phyloP scores from a whole-genome alignment of 1,140 invertebrate species.

The Chelonus insularis region DNA sequence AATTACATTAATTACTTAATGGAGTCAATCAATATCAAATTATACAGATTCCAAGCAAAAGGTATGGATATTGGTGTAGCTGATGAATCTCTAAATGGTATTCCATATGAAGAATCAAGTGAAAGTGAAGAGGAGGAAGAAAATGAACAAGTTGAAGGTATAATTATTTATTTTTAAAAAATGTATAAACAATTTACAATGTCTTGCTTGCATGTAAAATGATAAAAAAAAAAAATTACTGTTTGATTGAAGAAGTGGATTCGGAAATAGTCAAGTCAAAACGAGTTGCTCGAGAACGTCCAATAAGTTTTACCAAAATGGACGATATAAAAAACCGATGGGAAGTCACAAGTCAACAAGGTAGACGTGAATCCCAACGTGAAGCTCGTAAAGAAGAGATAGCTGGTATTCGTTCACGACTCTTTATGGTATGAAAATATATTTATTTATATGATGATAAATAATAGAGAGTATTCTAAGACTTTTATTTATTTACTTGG shows the following conservation, averaged over 20 bases:
- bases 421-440: conserved; percentile 71
- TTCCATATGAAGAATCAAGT: conserved; percentile 67
- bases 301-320: conserved; percentile 82
- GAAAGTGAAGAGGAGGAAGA: conserved; percentile 66
- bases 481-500: neutral
- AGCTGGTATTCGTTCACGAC: conserved; percentile 77
- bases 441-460: no score
- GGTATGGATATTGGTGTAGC: conserved; percentile 78
- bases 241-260: conserved; percentile 52
- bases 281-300: conserved; percentile 66
- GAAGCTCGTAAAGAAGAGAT: conserved; percentile 88
- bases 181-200: neutral
- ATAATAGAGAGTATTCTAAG: neutral
- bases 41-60: conserved; percentile 73
- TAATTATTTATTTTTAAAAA: conserved; percentile 22
- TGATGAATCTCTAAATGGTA: conserved; percentile 74
- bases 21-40: neutral
- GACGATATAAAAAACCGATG: conserved; percentile 79
- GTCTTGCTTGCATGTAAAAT: neutral
- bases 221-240: no score
- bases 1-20: conserved; percentile 2
- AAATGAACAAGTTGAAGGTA: conserved; percentile 61
- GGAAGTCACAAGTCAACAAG: conserved; percentile 69
- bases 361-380: conserved; percentile 68
- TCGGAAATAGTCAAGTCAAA: conserved; percentile 62